These are phyloP conservation scores for Puffinus mauretanicus DNA, from an alignment of 2,113 vertebrate species.

Conservation along the genomic window DNA sequence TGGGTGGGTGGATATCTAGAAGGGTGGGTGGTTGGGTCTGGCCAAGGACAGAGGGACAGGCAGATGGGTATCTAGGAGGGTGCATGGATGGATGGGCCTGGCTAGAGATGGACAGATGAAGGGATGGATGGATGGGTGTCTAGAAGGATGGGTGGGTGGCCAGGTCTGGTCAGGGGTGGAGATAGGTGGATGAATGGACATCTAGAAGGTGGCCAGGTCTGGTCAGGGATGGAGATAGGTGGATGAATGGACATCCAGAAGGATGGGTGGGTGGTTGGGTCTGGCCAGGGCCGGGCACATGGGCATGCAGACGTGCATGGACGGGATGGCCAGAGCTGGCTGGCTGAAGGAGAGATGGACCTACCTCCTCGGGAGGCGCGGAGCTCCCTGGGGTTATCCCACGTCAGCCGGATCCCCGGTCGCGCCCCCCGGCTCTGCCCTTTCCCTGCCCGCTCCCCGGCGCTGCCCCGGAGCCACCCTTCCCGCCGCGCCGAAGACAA, in stretches of 20 bases:
- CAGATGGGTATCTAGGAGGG: no score
- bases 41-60: background rate
- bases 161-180: no score
- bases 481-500: no score
- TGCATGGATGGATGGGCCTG: background rate
- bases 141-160: no score
- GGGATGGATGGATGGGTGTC: no score
- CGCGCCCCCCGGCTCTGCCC: background rate
- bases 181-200: background rate
- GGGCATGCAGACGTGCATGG: background rate
- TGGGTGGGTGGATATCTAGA: background rate
- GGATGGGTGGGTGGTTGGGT: background rate
- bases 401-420: background rate
- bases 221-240: background rate
- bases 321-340: background rate
- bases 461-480: background rate
- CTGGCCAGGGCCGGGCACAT: background rate
- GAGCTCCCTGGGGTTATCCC: background rate
- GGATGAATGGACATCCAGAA: background rate
- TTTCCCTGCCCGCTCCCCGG: background rate
- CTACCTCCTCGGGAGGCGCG: background rate
- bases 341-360: background rate
- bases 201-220: background rate
- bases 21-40: background rate
- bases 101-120: background rate